Conservation (phyloP, 2,888 invertebrate genomes). For the Mesopsocus fuscifrons region DNA sequence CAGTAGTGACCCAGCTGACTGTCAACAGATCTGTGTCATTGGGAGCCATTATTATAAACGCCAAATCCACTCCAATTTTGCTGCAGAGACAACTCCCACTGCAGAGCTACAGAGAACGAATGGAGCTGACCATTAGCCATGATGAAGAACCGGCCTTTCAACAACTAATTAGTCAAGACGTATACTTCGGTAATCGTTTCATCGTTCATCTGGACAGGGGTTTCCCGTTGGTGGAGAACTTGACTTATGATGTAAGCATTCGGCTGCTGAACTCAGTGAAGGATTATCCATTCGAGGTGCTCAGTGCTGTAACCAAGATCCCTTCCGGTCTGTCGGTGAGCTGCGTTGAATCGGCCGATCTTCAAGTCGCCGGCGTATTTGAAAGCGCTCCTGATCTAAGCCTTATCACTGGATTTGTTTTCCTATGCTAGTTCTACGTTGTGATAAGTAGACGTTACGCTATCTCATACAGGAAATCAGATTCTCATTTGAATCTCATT, state of each 20-base stretch:
- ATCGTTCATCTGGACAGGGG: neutral
- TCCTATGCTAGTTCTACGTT: too few relatives aligned
- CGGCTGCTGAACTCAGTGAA: conserved; percentile 1
- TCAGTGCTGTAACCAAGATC: neutral
- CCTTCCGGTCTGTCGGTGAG: conserved; percentile 2
- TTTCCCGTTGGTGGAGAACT: too few relatives aligned
- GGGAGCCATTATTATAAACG: neutral
- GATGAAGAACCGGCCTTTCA: neutral
- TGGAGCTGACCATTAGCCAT: neutral
- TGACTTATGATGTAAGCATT: neutral
- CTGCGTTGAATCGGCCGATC: neutral
- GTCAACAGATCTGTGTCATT: neutral
- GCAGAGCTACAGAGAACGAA: neutral
- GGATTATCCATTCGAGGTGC: neutral
- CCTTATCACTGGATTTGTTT: neutral
- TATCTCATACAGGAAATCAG: too few relatives aligned
- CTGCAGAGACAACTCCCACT: too few relatives aligned
- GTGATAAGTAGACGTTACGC: too few relatives aligned
- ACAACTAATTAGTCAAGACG: neutral
- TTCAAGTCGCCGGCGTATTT: neutral
- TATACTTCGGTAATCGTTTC: neutral
- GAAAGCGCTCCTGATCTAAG: neutral
- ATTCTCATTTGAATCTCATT: too few relatives aligned
- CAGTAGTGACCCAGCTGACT: too few relatives aligned
- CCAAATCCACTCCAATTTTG: neutral